Conservation (phyloP, 2,888 invertebrate species). For the Polyommatus icarus region DNA sequence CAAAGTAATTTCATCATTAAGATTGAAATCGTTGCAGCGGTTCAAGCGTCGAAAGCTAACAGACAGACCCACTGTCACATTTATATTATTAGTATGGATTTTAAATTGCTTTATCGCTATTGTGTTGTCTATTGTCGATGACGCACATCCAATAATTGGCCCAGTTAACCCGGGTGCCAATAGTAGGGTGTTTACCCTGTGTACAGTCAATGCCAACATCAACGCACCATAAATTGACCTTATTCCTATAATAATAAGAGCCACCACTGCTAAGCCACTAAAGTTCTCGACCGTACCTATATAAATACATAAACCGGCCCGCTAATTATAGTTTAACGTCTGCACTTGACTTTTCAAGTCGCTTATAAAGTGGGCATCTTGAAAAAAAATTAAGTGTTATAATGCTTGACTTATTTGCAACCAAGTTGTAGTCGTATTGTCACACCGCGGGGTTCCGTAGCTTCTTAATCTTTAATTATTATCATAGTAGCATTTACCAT, state of each 20-base stretch:
- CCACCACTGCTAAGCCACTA: background rate
- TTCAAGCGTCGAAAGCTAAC: no score
- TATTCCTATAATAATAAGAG: background rate
- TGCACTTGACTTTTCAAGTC: conserved; percentile 17
- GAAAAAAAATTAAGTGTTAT: conserved; percentile 8
- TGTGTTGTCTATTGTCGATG: background rate
- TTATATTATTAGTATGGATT: no score
- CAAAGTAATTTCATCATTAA: no score
- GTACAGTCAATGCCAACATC: background rate
- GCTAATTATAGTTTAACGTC: conserved; percentile 17
- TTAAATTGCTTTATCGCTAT: no score
- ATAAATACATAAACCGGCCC: conserved; percentile 16
- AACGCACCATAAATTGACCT: background rate
- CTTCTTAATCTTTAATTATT: background rate
- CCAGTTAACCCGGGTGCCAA: background rate
- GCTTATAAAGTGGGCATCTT: conserved; percentile 11
- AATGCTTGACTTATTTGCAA: background rate
- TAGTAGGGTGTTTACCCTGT: background rate
- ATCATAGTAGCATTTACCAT: no score
- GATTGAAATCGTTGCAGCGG: no score
- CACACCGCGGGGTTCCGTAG: background rate
- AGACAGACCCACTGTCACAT: no score
- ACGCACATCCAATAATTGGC: background rate
- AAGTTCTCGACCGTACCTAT: background rate
- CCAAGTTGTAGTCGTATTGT: background rate